Percentiles rank a stretch among this genome's conserved stretches.
Conservation (phyloP, 2,113 vertebrate genomes). For the Poicephalus gulielmi region DNA sequence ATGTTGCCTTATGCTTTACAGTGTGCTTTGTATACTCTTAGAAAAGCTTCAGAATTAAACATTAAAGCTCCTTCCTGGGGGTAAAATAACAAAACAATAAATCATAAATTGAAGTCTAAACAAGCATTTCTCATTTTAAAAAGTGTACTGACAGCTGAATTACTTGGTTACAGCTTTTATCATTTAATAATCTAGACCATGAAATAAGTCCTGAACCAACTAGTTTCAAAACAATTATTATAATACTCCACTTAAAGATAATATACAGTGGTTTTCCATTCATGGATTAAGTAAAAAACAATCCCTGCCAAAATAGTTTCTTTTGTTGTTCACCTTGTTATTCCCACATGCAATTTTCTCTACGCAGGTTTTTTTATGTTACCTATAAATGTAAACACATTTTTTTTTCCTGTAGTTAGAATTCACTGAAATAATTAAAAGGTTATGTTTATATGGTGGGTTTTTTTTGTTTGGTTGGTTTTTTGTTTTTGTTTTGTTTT, state of each 20-base stretch:
- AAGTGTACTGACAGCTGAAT: neutral
- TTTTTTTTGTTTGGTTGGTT: too few species aligned
- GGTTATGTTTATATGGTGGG: neutral
- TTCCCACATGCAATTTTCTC: neutral
- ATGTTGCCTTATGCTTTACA: neutral
- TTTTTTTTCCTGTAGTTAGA: neutral
- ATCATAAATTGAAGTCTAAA: neutral
- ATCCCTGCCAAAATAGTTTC: neutral
- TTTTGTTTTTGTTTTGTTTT: neutral
- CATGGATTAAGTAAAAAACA: neutral
- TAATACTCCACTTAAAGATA: neutral
- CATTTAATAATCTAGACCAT: neutral
- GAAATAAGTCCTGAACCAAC: neutral
- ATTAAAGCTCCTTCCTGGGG: neutral
- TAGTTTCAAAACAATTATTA: neutral
- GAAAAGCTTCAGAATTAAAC: neutral
- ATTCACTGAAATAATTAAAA: neutral
- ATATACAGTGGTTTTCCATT: neutral
- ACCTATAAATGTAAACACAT: neutral
- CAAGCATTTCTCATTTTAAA: neutral
- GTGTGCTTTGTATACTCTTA: neutral
- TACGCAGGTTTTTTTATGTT: neutral
- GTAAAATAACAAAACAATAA: slow-evolving; percentile 12
- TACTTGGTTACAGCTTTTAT: neutral
- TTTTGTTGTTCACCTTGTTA: neutral